These are phyloP conservation scores for Steinernema scapterisci DNA, from an alignment of 2,888 invertebrate genomes.

Conservation along the genomic window DNA sequence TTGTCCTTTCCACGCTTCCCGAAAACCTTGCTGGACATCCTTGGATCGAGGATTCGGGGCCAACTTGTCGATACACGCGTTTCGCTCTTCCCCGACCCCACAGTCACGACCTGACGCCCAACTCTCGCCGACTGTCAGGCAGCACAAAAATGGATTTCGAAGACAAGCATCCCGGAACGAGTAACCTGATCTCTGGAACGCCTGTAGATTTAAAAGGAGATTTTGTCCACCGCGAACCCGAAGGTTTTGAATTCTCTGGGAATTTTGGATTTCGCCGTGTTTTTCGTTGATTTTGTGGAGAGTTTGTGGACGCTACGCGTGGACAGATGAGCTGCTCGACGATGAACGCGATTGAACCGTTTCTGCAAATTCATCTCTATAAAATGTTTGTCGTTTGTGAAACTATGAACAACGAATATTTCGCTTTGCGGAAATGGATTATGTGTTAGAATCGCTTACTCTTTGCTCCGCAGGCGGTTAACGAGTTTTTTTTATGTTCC, in stretches of 20 bases:
- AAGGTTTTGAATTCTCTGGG: not conserved
- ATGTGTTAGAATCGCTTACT: not conserved
- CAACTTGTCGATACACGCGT: not conserved
- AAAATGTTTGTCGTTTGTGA: too few species aligned
- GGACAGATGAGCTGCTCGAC: too few species aligned
- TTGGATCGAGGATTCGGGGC: not conserved
- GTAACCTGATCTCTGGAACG: not conserved
- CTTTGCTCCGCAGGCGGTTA: not conserved
- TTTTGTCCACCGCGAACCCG: not conserved
- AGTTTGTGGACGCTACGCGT: too few species aligned
- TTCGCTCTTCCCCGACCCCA: not conserved
- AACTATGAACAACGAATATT: too few species aligned
- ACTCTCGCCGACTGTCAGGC: not conserved
- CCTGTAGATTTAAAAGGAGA: not conserved
- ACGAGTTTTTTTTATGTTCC: not conserved
- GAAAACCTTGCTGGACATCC: conserved; percentile 21
- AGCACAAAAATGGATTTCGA: not conserved
- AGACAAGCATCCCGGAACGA: not conserved
- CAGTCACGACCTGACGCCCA: not conserved
- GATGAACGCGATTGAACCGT: too few species aligned
- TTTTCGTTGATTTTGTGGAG: too few species aligned
- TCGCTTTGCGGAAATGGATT: too few species aligned
- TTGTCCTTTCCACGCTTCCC: conserved; percentile 9
- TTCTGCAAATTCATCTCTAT: too few species aligned
- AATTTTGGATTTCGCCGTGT: not conserved